These are phyloP conservation scores for Myotis planiceps DNA, from an alignment of 2,797 vertebrate species.

Conservation along the genomic window DNA sequence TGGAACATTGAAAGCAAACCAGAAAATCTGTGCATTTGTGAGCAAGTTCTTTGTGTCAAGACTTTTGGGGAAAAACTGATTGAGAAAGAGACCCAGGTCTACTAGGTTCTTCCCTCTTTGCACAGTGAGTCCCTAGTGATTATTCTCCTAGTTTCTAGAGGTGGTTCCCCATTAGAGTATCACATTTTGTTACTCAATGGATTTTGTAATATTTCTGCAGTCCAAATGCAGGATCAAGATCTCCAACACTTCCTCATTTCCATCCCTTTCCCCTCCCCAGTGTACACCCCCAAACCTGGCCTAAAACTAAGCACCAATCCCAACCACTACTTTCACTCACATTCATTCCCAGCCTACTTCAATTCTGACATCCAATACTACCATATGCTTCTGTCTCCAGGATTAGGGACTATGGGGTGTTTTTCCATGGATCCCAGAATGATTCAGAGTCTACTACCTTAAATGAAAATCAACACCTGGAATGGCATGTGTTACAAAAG, in stretches of 20 bases:
- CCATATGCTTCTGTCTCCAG: neutral
- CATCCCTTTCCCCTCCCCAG: accelerated
- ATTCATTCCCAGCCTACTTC: neutral
- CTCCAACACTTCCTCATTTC: neutral
- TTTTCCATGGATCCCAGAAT: neutral
- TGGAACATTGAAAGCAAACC: neutral
- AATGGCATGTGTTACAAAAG: neutral
- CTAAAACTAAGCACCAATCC: neutral
- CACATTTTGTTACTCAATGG: conserved; percentile 41
- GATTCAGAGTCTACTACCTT: neutral
- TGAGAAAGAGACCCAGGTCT: conserved; percentile 18
- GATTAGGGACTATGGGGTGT: neutral
- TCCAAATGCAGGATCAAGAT: neutral
- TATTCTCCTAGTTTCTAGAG: neutral
- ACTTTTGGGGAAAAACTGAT: neutral
- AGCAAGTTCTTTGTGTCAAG: neutral
- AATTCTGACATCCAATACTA: neutral
- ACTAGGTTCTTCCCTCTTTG: conserved; percentile 49
- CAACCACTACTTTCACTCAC: neutral
- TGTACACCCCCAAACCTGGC: neutral
- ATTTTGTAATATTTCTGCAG: neutral
- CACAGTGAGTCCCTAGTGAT: conserved; percentile 24
- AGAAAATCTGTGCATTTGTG: neutral
- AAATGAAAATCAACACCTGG: neutral
- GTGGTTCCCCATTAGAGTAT: neutral